Conservation (phyloP, 2,113 vertebrate species). For the Calyptommatus sinebrachiatus region DNA sequence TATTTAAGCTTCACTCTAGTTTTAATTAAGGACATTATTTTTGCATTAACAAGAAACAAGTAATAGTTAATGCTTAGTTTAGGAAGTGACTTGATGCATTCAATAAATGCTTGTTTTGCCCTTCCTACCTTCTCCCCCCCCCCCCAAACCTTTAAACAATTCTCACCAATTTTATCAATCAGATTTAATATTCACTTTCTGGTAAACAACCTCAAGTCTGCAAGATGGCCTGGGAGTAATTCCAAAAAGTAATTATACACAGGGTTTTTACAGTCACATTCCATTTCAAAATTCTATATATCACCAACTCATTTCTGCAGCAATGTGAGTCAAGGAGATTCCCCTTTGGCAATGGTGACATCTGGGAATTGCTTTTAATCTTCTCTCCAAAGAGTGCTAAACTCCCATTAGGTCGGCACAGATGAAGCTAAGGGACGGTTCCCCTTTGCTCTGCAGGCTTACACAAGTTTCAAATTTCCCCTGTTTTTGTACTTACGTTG, state of each 20-base stretch:
- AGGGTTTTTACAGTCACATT: slow-evolving; percentile 60
- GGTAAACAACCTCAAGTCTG: slow-evolving; percentile 66
- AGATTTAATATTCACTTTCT: slow-evolving; percentile 70
- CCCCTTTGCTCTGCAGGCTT: neutral
- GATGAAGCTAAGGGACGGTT: neutral
- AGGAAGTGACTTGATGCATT: slow-evolving; percentile 45
- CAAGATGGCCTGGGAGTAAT: slow-evolving; percentile 65
- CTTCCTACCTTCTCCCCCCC: too few species aligned
- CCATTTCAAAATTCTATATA: slow-evolving; percentile 53
- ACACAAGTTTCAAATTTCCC: neutral
- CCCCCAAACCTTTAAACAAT: slow-evolving; percentile 45
- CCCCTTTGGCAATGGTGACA: slow-evolving; percentile 58
- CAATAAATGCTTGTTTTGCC: slow-evolving; percentile 35
- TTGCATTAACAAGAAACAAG: neutral
- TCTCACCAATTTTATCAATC: slow-evolving; percentile 69
- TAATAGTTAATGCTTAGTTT: neutral
- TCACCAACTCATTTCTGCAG: slow-evolving; percentile 7
- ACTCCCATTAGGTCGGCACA: slow-evolving; percentile 36
- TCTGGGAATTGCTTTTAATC: slow-evolving; percentile 61
- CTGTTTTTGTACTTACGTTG: neutral
- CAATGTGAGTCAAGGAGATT: slow-evolving; percentile 45
- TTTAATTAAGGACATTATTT: neutral
- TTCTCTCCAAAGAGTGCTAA: slow-evolving; percentile 45
- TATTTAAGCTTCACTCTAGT: neutral
- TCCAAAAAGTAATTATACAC: slow-evolving; percentile 63